phyloP scores from a whole-genome alignment of 2,113 vertebrate genomes.

The Ictalurus furcatus region DNA sequence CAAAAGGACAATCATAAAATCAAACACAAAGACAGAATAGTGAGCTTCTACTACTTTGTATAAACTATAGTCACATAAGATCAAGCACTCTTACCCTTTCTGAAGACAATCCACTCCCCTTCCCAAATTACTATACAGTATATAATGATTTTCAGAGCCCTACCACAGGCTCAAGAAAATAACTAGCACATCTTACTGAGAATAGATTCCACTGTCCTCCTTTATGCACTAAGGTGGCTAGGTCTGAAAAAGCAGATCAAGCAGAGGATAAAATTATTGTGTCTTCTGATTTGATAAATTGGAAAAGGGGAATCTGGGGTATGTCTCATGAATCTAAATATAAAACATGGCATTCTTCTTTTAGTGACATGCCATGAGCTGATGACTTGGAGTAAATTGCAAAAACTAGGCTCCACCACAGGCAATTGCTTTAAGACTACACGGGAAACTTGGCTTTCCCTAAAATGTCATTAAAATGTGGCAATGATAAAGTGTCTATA shows the following conservation, averaged over 20 bases:
- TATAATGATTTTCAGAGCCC: neutral
- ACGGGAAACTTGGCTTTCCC: neutral
- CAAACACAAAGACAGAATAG: neutral
- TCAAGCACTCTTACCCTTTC: neutral
- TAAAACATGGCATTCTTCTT: neutral
- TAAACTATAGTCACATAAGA: neutral
- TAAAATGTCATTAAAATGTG: neutral
- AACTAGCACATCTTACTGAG: neutral
- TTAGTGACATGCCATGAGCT: neutral
- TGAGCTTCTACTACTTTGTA: neutral
- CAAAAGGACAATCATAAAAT: neutral
- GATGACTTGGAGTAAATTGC: neutral
- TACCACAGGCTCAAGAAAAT: neutral
- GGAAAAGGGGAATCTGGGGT: neutral
- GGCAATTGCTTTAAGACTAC: neutral
- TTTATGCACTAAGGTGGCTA: neutral
- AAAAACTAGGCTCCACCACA: neutral
- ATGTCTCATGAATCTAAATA: neutral
- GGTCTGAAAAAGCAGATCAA: neutral
- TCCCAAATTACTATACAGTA: neutral
- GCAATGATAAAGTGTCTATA: neutral
- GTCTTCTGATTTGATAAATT: neutral
- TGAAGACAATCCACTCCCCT: neutral
- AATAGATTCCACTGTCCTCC: neutral
- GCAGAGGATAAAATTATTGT: neutral